Evolutionary conservation across 2,888 invertebrate genomes (phyloP), one percentile per base, ranked within the genome.

Genomic region (Drosophila borborema): DNA sequence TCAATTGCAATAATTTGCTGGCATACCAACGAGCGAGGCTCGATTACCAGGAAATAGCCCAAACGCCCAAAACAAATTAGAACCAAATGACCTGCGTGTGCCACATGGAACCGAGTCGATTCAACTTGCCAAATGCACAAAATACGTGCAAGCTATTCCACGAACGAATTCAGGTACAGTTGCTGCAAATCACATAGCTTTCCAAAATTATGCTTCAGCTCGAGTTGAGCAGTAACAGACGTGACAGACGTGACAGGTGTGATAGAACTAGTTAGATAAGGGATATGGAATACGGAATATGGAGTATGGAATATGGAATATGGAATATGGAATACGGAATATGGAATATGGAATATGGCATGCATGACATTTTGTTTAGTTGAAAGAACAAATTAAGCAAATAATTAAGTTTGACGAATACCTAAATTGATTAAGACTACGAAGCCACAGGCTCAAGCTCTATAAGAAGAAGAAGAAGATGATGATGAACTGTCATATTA

Each of bases 1-100:
- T 87, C 89, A 81, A 85, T 85, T 89, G 89, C 81, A 89, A 87
- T 87, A 87, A 89, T 87, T 85, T 89, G 70, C 64, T 59, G 54
- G 55, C 75, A 88, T 81, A 56, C 71, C 75, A 73, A 65, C 69
- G 38, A 67, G 56, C 46, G 49, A 64, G 60, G 62, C 66, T 64
- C 66, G 77, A 73, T 75, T 89, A 82, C 89, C 69, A 72, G 83
- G 89, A 84, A 84, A 71, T 55, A 54, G 62, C 63, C 62, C 59
- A 48, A 34, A 34, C 14, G 49, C 46, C 36, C 23, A 38, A 66
- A 56, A 62, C 59, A 69, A 66, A 71, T 74, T 65, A 64, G 45
- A 59, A 36, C 38, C 56, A 61, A 36, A 54, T 41, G 53, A 31
- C 53, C 64, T 61, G 68, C 62, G 64, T 62, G 78, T 28, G 63